Conservation (phyloP, 2,888 invertebrate genomes). For the Iselma pallidipennis region DNA sequence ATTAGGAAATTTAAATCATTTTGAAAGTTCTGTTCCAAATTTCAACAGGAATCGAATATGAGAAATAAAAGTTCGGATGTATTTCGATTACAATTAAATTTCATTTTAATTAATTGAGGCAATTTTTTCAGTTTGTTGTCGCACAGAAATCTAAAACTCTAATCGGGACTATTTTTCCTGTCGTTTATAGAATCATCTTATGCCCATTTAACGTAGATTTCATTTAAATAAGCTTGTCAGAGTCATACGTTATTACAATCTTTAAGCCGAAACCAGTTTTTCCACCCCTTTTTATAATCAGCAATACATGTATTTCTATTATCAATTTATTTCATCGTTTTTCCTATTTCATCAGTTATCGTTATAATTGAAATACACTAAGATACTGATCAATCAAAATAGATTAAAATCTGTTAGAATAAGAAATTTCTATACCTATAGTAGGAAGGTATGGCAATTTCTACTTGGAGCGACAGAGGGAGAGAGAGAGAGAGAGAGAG, state of each 20-base stretch:
- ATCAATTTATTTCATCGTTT: background rate
- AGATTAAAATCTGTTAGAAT: background rate
- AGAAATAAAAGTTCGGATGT: too few relatives aligned
- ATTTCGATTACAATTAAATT: too few relatives aligned
- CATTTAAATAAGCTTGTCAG: slow-evolving; percentile 5
- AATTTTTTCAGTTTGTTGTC: background rate
- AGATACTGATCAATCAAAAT: background rate
- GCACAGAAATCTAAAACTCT: background rate
- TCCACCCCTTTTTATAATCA: background rate
- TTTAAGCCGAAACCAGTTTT: background rate
- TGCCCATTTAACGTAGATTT: slow-evolving; percentile 2
- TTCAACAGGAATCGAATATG: too few relatives aligned
- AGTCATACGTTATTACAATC: background rate
- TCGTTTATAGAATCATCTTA: background rate
- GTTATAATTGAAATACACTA: background rate
- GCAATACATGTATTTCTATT: background rate
- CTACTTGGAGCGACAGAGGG: background rate
- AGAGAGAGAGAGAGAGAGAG: too few relatives aligned
- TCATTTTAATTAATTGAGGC: background rate
- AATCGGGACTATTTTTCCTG: background rate
- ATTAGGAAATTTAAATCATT: too few relatives aligned
- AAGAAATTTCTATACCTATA: too few relatives aligned
- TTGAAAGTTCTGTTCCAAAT: too few relatives aligned
- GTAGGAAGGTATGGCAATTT: too few relatives aligned
- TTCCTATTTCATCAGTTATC: background rate